Evolutionary conservation across 2,888 invertebrate species (phyloP), one percentile per base, ranked within the genome.

Genomic region (Diarsia rubi): DNA sequence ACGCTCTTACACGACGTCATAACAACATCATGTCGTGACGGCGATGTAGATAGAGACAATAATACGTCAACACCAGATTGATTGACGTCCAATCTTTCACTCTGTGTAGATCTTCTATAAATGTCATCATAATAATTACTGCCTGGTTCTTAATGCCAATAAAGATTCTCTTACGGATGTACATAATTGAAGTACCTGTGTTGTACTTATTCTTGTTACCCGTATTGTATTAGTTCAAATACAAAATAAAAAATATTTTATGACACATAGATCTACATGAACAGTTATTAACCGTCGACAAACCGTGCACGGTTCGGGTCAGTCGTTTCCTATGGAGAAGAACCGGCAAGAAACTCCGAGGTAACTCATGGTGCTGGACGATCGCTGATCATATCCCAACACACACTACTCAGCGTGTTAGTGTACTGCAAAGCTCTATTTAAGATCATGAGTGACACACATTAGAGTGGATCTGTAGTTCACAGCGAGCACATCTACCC

Each of bases 381-480:
- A 31, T 9, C n/a, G 21, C 19, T 11, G 8, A 52, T 3, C 31
- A 3, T 8, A 8, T 44, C 27, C 49, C 8, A 16, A 12, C 24
- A 14, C 8, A 16, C 54, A 27, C 21, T 31, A 16, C 42, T 4
- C 4, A 2, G 24, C 14, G 52, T 21, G 3, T 9, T n/a, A 16
- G 24, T 69, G 1, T 9, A 69, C 16, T 44, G 31, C 21, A n/a
- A 21, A 49, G 65, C 27, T 78, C 49, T 70, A 47, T 45, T 54
- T 67, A 45, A 59, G 47, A 60, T 64, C 57, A 69, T 66, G 70
- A 75, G 45, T 71, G 81, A 63, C 84, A 66, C 62, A 75, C 44
- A 69, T 57, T 63, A 24, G 12, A 68, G 59, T 44, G 59, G 21
- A 60, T 31, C 67, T 52, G 68, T 59, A 37, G 72, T 71, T 59